Evolutionary conservation across 1,140 invertebrate genomes (phyloP).

Genomic region (Schlechtendalia chinensis): DNA sequence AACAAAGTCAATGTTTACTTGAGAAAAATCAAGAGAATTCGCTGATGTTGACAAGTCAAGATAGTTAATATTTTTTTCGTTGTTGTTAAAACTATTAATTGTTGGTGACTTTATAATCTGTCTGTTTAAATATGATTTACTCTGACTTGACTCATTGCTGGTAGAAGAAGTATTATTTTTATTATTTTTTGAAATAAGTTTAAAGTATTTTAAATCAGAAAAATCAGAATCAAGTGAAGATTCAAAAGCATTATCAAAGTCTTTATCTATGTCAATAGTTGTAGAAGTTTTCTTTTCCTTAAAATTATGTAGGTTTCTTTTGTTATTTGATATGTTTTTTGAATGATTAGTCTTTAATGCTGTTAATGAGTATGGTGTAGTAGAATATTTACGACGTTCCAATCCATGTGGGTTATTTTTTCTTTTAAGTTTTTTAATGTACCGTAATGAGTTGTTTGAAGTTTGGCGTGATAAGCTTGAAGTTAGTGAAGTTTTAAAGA

Average conservation of each 20-base stretch:
- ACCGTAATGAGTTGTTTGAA: not conserved
- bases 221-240: conserved; percentile 35
- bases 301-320: not conserved
- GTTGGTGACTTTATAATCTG: not conserved
- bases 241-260: not conserved
- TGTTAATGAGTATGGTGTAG: not conserved
- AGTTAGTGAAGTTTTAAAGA: not conserved
- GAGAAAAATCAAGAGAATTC: not conserved
- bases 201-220: conserved; percentile 21
- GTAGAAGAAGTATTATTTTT: not conserved
- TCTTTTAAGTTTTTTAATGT: conserved; percentile 25
- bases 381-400: not conserved
- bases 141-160: not conserved
- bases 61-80: not conserved
- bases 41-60: not conserved
- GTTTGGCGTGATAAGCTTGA: conserved; percentile 8
- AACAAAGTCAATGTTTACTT: not conserved
- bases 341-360: not conserved
- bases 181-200: not conserved
- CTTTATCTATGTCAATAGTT: conserved; percentile 1
- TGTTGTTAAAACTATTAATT: not conserved
- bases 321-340: conserved; percentile 3
- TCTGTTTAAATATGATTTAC: not conserved
- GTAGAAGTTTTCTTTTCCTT: not conserved
- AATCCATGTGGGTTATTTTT: not conserved